Base-by-base conservation (phyloP, 2,113 vertebrate genomes). In the Gambusia holbrooki region DNA sequence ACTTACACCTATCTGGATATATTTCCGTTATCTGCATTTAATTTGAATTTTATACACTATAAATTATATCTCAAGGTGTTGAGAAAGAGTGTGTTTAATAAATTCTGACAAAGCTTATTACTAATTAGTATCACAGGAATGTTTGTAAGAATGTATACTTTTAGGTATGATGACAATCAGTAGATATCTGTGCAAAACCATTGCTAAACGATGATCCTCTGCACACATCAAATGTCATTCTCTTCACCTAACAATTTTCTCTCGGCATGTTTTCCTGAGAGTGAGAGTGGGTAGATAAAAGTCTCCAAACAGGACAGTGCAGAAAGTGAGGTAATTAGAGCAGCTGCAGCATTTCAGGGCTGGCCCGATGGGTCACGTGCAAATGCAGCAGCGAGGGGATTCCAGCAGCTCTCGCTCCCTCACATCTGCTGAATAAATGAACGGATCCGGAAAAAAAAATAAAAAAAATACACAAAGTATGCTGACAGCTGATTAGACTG, bases 381-480 rank as follows among this genome's bases (percentile, higher is more conserved):
- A 61, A 76, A 74, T 85, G 82, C 81, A 84, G 87, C 87, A 85
- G 60, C 79, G 0, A 87, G 83, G 76, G 82, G 84, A 70, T 82
- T 85, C 84, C 74, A 84, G 82, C 75, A 73, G 77, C 80, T 74
- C 74, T 51, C 33, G 30, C 81, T 58, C 37, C 72, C 71, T 67
- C 80, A 74, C 84, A 87, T 81, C 82, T 88, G 84, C 84, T 90
- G 82, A 92, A 91, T 89, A 84, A 89, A 92, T 88, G 68, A 87
- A 84, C 66, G 75, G 67, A 75, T 90, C 66, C 77, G 62, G 64
- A 70, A 61, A 84, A 80, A 85, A 77, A 63, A 61, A 37, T 27
- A 1, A 12, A 12, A 76, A 66, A 63, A 42, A 13, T 1, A 1
- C 82, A 81, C 74, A 78, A 75, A 83, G 71, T 81, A 77, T 10